Percentiles rank a stretch among this genome's conserved stretches.
These are phyloP conservation scores for Seriola quinqueradiata DNA, from an alignment of 2,113 vertebrate species.

Conservation along the genomic window DNA sequence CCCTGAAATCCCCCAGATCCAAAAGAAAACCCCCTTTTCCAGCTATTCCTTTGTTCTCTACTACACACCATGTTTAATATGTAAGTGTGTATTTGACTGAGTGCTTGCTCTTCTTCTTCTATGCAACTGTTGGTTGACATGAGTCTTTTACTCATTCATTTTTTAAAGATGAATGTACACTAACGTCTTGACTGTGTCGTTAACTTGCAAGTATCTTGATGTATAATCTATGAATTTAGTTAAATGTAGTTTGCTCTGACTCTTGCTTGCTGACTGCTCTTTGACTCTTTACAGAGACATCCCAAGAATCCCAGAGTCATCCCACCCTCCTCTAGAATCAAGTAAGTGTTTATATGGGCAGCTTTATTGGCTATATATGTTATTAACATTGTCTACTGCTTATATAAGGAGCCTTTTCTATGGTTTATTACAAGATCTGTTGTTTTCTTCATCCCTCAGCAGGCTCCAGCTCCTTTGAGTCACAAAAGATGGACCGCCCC, in stretches of 20 bases:
- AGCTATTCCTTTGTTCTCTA: conserved; percentile 28
- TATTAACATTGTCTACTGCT: background rate
- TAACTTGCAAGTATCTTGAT: background rate
- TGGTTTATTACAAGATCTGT: background rate
- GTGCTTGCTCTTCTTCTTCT: conserved; percentile 16
- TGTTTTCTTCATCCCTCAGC: conserved; percentile 67
- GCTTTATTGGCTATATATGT: background rate
- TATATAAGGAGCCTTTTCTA: background rate
- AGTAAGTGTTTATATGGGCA: conserved; percentile 84
- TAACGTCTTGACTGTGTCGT: background rate
- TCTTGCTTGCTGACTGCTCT: background rate
- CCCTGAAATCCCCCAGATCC: conserved; percentile 48
- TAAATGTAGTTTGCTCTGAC: background rate
- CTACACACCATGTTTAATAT: conserved; percentile 16
- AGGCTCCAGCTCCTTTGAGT: conserved; percentile 99
- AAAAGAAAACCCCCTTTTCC: conserved; percentile 17
- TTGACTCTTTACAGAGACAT: conserved; percentile 88
- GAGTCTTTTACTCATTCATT: conserved; percentile 33
- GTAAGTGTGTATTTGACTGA: conserved; percentile 6
- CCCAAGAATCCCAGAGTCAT: conserved; percentile 96
- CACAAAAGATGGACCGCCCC: conserved; percentile 98
- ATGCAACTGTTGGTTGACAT: conserved; percentile 21
- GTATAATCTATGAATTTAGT: background rate
- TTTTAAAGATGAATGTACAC: conserved; percentile 36
- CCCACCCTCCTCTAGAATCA: conserved; percentile 96